Conservation (phyloP, 2,888 invertebrate genomes). For the Dichetophora obliterata region DNA sequence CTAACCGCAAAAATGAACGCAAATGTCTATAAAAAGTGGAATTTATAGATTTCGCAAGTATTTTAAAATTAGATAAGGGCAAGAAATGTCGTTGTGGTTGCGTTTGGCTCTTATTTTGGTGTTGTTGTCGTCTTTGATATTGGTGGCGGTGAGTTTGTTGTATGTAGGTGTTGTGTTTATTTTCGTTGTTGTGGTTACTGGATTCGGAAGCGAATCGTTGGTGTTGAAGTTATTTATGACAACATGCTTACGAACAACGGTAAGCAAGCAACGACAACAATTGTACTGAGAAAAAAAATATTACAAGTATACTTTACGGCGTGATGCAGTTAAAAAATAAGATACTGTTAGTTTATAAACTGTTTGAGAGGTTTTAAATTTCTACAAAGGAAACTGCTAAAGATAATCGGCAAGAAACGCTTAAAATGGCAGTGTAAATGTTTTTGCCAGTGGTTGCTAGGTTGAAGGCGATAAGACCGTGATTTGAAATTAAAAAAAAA, state of each 20-base stretch:
- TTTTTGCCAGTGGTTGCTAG: not conserved
- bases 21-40: constrained; percentile 50
- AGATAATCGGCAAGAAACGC: too few relatives aligned
- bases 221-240: constrained; percentile 37
- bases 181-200: constrained; percentile 15
- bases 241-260: not conserved
- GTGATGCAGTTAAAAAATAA: not conserved
- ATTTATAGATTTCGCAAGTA: constrained; percentile 51
- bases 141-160: constrained; percentile 32
- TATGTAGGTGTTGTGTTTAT: constrained; percentile 24
- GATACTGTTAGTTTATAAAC: constrained; percentile 8
- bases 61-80: constrained; percentile 54
- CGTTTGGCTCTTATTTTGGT: constrained; percentile 15
- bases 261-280: not conserved
- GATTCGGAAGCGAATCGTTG: constrained; percentile 8
- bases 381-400: too few relatives aligned
- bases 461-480: not conserved
- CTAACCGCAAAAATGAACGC: constrained; percentile 24
- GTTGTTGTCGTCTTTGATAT: constrained; percentile 31
- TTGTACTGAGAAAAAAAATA: not conserved
- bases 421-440: too few relatives aligned
- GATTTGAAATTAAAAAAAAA: not conserved
- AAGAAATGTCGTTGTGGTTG: constrained; percentile 37
- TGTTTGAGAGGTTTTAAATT: not conserved
- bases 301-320: not conserved